Evolutionary conservation across 2,797 vertebrate genomes (phyloP).

Genomic region (Champsocephalus gunnari): DNA sequence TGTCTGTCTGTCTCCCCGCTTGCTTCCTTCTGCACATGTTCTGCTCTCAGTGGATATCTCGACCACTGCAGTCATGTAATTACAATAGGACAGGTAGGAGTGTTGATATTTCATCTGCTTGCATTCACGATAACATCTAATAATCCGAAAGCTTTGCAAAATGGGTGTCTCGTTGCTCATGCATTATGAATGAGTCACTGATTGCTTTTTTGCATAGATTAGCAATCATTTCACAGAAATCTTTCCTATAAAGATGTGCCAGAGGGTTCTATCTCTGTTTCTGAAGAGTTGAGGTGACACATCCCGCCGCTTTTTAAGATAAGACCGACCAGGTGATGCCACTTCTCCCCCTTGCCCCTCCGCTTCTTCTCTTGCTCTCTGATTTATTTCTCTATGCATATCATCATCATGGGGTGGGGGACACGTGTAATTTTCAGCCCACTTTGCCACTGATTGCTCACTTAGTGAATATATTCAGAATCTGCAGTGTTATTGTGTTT

Average conservation of each 20-base stretch:
- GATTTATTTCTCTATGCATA: constrained; percentile 82
- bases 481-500: constrained; percentile 78
- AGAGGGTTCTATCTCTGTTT: constrained; percentile 75
- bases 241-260: constrained; percentile 82
- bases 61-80: constrained; percentile 81
- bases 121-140: constrained; percentile 87
- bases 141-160: constrained; percentile 87
- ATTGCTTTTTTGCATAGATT: constrained; percentile 92
- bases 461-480: constrained; percentile 83
- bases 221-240: constrained; percentile 89
- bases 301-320: constrained; percentile 79
- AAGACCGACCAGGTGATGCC: constrained; percentile 81
- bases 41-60: constrained; percentile 54
- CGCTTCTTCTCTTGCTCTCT: constrained; percentile 67
- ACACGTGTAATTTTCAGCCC: constrained; percentile 80
- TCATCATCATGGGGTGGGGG: constrained; percentile 78
- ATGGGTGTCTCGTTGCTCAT: constrained; percentile 86
- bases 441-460: constrained; percentile 84
- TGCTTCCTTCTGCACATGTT: constrained; percentile 53
- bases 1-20: constrained; percentile 58
- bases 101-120: constrained; percentile 86
- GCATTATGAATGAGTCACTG: constrained; percentile 89
- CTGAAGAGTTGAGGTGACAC: constrained; percentile 79
- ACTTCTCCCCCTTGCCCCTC: constrained; percentile 68
- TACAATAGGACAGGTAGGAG: constrained; percentile 85